These are phyloP conservation scores for Drosophila vallismaia DNA, from an alignment of 2,888 invertebrate species.

Conservation along the genomic window DNA sequence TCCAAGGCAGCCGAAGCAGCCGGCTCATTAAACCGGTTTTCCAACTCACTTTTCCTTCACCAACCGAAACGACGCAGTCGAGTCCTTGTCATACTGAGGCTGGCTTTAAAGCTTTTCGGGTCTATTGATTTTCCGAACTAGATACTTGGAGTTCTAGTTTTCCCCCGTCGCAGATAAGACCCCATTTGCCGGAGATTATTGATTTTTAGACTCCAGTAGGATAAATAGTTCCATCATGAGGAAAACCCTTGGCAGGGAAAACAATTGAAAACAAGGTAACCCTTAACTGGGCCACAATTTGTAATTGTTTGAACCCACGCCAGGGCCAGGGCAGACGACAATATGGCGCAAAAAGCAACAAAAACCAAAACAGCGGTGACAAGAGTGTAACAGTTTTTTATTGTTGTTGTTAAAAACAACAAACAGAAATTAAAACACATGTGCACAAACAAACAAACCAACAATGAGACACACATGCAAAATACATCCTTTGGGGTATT, in stretches of 20 bases:
- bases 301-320: slow-evolving; percentile 78
- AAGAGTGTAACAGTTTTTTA: slow-evolving; percentile 44
- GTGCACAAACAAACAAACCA: slow-evolving; percentile 55
- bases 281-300: slow-evolving; percentile 67
- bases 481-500: slow-evolving; percentile 43
- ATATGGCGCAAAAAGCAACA: slow-evolving; percentile 42
- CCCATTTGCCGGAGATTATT: neutral
- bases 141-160: neutral
- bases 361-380: slow-evolving; percentile 19
- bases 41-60: slow-evolving; percentile 20
- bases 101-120: slow-evolving; percentile 42
- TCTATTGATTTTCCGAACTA: slow-evolving; percentile 24
- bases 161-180: neutral
- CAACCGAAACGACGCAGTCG: neutral
- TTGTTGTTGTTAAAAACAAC: slow-evolving; percentile 41
- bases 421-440: slow-evolving; percentile 59
- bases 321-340: slow-evolving; percentile 49
- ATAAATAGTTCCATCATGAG: neutral
- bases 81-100: slow-evolving; percentile 4
- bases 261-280: slow-evolving; percentile 39
- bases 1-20: slow-evolving; percentile 61
- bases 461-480: slow-evolving; percentile 41
- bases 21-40: slow-evolving; percentile 73
- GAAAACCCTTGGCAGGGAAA: slow-evolving; percentile 5
- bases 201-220: neutral